Percentiles rank a stretch among this genome's conserved stretches.
These are phyloP conservation scores for Sakesphorus luctuosus DNA, from an alignment of 2,113 vertebrate genomes.

Conservation along the genomic window DNA sequence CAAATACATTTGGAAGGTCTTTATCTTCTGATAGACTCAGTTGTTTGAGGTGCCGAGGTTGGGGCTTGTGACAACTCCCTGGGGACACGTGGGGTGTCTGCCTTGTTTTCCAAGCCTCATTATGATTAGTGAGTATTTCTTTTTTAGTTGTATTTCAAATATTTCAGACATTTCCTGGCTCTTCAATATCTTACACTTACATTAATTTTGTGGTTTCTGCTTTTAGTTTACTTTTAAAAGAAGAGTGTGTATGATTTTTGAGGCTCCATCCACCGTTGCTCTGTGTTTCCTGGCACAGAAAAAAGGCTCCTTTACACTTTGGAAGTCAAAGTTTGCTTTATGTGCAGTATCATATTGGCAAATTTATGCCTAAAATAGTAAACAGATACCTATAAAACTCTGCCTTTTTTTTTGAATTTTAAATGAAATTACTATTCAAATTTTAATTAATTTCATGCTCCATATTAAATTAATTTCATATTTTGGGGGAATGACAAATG, in stretches of 20 bases:
- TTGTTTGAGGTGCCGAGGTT: background rate
- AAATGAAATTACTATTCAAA: background rate
- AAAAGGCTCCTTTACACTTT: background rate
- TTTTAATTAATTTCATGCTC: background rate
- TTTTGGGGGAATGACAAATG: background rate
- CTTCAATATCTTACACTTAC: background rate
- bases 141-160: background rate
- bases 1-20: constrained; percentile 27
- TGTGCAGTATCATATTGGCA: no score
- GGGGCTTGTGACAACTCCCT: background rate
- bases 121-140: background rate
- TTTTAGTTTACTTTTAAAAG: background rate
- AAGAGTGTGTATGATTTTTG: background rate
- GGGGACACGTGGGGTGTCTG: background rate
- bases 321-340: background rate
- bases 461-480: background rate
- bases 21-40: background rate
- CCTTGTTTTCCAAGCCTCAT: background rate
- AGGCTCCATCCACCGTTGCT: background rate
- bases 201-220: background rate
- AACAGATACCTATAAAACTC: background rate
- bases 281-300: background rate
- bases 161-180: background rate
- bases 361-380: background rate
- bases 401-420: background rate